Evolutionary conservation across 2,797 vertebrate genomes (phyloP).

Genomic region (Alauda arvensis): DNA sequence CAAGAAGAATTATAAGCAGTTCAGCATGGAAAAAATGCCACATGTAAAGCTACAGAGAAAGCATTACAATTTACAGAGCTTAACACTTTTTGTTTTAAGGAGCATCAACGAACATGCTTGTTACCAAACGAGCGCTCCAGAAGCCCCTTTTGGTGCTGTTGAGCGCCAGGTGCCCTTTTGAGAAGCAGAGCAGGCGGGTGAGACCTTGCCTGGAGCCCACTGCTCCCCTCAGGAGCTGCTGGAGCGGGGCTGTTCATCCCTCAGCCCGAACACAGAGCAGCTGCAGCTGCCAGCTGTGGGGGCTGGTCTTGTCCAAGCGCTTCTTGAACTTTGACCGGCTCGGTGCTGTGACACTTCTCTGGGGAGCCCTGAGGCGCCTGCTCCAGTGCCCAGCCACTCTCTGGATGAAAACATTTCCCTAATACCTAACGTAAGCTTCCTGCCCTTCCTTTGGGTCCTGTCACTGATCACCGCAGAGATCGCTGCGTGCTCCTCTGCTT

Average conservation of each 20-base stretch:
- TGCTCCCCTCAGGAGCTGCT: background rate
- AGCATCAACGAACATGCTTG: background rate
- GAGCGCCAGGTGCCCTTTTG: accelerated
- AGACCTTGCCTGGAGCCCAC: background rate
- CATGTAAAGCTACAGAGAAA: background rate
- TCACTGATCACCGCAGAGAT: background rate
- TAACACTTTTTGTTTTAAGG: background rate
- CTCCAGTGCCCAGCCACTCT: background rate
- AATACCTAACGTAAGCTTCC: background rate
- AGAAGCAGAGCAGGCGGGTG: accelerated
- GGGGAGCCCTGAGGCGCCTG: background rate
- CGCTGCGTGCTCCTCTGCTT: background rate
- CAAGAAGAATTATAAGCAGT: background rate
- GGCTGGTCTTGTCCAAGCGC: background rate
- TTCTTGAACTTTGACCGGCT: background rate
- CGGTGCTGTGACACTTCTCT: background rate
- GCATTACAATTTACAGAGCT: background rate
- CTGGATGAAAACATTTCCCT: background rate
- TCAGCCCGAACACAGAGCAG: accelerated
- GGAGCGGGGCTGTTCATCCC: background rate
- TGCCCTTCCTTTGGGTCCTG: background rate
- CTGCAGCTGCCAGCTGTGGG: accelerated
- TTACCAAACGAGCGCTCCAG: background rate
- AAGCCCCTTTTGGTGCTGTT: no score
- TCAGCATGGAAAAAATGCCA: background rate